Evolutionary conservation across 2,797 vertebrate genomes (phyloP), one percentile per base, ranked within the genome.

Genomic region (Philypnodon macrostomus): DNA sequence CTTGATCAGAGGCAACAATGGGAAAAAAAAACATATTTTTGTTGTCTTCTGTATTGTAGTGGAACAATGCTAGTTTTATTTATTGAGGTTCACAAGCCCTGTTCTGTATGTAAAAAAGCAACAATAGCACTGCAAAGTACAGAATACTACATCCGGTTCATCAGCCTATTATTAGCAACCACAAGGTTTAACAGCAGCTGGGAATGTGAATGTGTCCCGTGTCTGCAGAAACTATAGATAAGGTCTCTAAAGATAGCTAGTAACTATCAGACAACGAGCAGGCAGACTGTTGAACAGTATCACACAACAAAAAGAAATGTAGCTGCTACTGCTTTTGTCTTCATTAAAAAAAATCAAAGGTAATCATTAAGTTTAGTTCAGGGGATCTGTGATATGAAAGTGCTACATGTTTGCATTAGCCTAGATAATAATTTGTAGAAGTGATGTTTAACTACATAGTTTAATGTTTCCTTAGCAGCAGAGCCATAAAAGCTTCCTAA

Each of bases 111-210:
- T 31, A 9, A 21, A 42, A 34, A 19, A 5, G 45, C 53, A 79
- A 80, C 79, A 84, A 71, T 85, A 45, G 70, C 27, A 17, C 63
- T 39, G 39, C 52, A 51, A 47, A 79, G 63, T 60, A 59, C 62
- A 76, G 26, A 73, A 53, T 75, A 53, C 75, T 73, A 74, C 74
- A 75, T 87, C 80, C 45, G 71, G 55, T 74, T 74, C 24, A 56
- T 76, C 18, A 16, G 48, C 31, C 63, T 85, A 81, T 79, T 75
- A 67, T 80, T 86, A 79, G 74, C 67, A 9, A 56, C 27, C 69
- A 72, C 70, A 75, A 75, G 75, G 50, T 77, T 72, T 27, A 64
- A 53, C 69, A 75, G 77, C 88, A 90, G 77, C 81, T 90, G 80
- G 65, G 83, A 88, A 87, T 84, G 80, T 71, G 63, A 78, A 84